Evolutionary conservation across 2,888 invertebrate species (phyloP).

Genomic region (Papilio elwesi): DNA sequence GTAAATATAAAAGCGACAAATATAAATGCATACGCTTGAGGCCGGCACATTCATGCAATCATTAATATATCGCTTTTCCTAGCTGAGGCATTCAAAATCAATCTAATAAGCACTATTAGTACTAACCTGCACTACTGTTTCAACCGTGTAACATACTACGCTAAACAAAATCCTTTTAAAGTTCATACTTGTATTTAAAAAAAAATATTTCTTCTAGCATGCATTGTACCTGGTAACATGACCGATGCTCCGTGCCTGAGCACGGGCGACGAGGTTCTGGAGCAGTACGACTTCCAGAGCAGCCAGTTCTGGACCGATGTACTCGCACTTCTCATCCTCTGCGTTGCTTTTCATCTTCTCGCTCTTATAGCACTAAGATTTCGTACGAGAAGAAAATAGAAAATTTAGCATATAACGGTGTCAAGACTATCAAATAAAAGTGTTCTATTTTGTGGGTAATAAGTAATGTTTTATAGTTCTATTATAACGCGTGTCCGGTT

Average conservation of each 20-base stretch:
- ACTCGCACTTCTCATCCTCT: slow-evolving; percentile 86
- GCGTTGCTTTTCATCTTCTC: slow-evolving; percentile 87
- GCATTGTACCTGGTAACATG: slow-evolving; percentile 74
- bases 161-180: no score
- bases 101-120: no score
- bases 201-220: slow-evolving; percentile 67
- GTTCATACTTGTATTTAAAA: neutral
- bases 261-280: slow-evolving; percentile 88
- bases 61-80: no score
- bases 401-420: slow-evolving; percentile 19
- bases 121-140: no score
- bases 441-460: slow-evolving; percentile 6
- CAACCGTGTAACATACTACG: no score
- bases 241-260: slow-evolving; percentile 88
- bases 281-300: slow-evolving; percentile 88
- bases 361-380: slow-evolving; percentile 88
- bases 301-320: slow-evolving; percentile 87
- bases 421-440: neutral
- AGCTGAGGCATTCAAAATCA: no score
- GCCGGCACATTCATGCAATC: no score
- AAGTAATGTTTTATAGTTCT: neutral
- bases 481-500: slow-evolving; percentile 16
- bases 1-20: no score
- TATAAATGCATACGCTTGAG: no score
- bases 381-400: slow-evolving; percentile 83